Evolutionary conservation across 2,888 invertebrate genomes (phyloP), one percentile per base, ranked within the genome.

Genomic region (Trypoxylon attenuatum): DNA sequence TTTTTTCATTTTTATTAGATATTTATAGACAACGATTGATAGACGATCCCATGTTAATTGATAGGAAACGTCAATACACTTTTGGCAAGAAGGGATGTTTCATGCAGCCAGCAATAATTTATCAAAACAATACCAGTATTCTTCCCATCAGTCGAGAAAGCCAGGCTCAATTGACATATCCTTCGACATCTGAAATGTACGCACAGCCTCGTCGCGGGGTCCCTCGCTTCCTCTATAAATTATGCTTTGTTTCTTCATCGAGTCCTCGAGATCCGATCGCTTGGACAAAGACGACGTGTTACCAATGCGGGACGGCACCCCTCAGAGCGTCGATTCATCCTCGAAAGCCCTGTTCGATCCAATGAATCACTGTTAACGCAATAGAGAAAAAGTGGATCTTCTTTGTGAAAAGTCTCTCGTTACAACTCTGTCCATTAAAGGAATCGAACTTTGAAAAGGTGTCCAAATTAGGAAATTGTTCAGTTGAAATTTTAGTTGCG

Each of bases 181-280:
- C 52, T 61, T 39, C 57, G 49, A 33, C 29, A 54, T 33, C 49
- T 8, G 21, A 42, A 42, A 39, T 13, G 19, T 43, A 42, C 47
- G 15, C 57, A 50, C 53, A 13, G 13, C 10, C 53, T 27, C 21
- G 43, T 43, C 13, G 29, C 42, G 16, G 51, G 38, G 50, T 23
- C 38, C 51, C n/a, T 46, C 21, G 29, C 67, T 27, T 25, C 16
- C 15, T n/a, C 52, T 67, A 59, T 67, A 67, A 68, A 68, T 71
- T 69, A 69, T 66, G 56, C 67, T 64, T 76, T 73, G 72, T 73
- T 76, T 76, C 72, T 71, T 61, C 71, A 56, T 55, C 56, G 54
- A 51, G 21, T 33, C 18, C 50, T 22, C 23, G 46, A 29, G 67
- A 38, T 27, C 18, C 53, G 57, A 54, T 57, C 49, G 56, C 49